Conservation (phyloP, 2,113 vertebrate genomes). For the Morone chrysops region DNA sequence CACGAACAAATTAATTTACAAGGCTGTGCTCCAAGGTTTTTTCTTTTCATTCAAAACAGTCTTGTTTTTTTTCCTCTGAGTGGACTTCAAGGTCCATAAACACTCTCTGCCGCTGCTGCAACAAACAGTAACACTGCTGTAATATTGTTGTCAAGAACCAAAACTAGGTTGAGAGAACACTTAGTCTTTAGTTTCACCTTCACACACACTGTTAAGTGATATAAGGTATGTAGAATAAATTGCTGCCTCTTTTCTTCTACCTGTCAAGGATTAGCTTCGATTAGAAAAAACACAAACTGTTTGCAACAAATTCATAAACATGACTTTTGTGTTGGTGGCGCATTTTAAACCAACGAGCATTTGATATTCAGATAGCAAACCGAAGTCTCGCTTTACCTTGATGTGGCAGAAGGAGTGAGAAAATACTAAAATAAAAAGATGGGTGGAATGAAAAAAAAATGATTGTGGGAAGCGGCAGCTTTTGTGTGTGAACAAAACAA, state of each 20-base stretch:
- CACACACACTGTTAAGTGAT: slow-evolving; percentile 44
- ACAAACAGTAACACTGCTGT: slow-evolving; percentile 79
- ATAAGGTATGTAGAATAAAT: slow-evolving; percentile 43
- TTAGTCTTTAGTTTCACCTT: slow-evolving; percentile 66
- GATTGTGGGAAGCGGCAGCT: slow-evolving; percentile 64
- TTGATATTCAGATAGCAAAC: slow-evolving; percentile 75
- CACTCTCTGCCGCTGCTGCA: slow-evolving; percentile 76
- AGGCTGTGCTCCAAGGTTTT: slow-evolving; percentile 89
- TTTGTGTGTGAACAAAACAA: slow-evolving; percentile 78
- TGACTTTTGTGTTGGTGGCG: slow-evolving; percentile 55
- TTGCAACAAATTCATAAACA: slow-evolving; percentile 57
- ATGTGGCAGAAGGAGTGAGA: slow-evolving; percentile 68
- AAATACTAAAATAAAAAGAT: slow-evolving; percentile 56
- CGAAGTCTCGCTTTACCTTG: slow-evolving; percentile 73
- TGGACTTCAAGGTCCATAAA: slow-evolving; percentile 84
- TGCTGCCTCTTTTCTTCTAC: slow-evolving; percentile 25
- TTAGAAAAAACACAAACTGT: slow-evolving; percentile 11
- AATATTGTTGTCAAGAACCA: slow-evolving; percentile 75
- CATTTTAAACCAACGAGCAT: slow-evolving; percentile 63
- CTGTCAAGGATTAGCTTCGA: slow-evolving; percentile 61
- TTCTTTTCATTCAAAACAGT: slow-evolving; percentile 84
- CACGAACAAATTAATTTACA: slow-evolving; percentile 99
- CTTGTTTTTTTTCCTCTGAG: slow-evolving; percentile 74
- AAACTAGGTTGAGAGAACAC: slow-evolving; percentile 74
- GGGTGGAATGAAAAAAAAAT: slow-evolving; percentile 54